Base-by-base conservation (phyloP, 2,797 vertebrate species). In the Brotula barbata region DNA sequence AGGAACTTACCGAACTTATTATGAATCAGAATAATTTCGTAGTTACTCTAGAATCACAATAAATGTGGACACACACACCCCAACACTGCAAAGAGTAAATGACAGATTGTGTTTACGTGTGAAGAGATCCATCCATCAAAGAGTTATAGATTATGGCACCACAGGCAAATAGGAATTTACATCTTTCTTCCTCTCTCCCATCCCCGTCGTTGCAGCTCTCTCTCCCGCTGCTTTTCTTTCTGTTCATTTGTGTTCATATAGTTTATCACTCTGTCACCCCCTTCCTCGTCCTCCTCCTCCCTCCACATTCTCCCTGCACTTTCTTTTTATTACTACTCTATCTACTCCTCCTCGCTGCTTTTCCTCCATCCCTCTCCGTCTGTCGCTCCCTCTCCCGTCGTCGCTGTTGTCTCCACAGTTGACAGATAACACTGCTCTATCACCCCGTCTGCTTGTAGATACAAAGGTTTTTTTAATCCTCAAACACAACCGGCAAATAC, bases 401-500 rank as follows among this genome's bases (percentile, higher is more conserved):
- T 44, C 28, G 31, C 42, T 42, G 45, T 17, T 61, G 62, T 69
- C 58, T 56, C 23, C 36, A 58, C 42, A 61, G 62, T 33, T 68
- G 65, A 25, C 59, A 78, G 42, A 22, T 45, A 21, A 23, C 43
- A 22, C 20, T 45, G 64, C 53, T 73, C 58, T 62, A 58, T 59
- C 54, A 59, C 41, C 21, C 22, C 33, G 40, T 59, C 33, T 51
- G 16, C 33, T 71, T 62, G 65, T 51, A 59, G 40, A 63, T 59
- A 73, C 58, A 69, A 74, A 71, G 23, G 19, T 2, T 3, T 0
- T 44, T 72, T 73, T 63, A 76, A 76, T 75, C 60, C 57, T 72
- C 50, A 71, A 64, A 54, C 61, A 56, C 33, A 37, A 21, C 58
- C 51, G 58, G 70, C 46, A 73, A 66, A 75, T 69, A 46, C 34